These are phyloP conservation scores for Parazoanthus atlanticus DNA, from an alignment of 92 coral and sea anemone species.

Conservation along the genomic window DNA sequence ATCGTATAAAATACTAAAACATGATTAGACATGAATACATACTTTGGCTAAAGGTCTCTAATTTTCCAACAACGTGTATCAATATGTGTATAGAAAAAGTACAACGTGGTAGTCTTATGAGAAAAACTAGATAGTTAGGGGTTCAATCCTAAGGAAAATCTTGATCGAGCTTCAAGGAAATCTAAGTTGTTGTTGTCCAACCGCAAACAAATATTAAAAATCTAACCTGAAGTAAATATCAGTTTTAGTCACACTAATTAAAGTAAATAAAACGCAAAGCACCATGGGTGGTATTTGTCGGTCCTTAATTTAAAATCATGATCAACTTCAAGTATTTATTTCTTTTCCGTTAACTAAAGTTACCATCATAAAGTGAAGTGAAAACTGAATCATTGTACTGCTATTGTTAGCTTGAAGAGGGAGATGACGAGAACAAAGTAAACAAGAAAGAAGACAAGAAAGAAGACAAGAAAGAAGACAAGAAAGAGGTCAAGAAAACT, in stretches of 20 bases:
- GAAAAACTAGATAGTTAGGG: not conserved
- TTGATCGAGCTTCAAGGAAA: too few species aligned
- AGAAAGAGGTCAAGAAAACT: not conserved
- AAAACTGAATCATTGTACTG: not conserved
- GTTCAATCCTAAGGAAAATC: not conserved
- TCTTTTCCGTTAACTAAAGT: not conserved
- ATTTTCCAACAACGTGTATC: too few species aligned
- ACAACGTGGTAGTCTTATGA: not conserved
- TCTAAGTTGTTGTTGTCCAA: too few species aligned
- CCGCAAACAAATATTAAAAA: too few species aligned
- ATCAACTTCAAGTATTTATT: not conserved
- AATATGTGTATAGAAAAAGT: too few species aligned
- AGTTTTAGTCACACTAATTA: too few species aligned
- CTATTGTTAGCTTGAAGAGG: constrained; percentile 14
- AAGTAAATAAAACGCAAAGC: too few species aligned
- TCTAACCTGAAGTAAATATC: too few species aligned
- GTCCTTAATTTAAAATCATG: not conserved
- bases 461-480: constrained; percentile 4
- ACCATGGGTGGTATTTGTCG: too few species aligned
- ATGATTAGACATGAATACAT: not conserved
- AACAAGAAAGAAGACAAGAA: not conserved
- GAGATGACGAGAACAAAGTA: not conserved
- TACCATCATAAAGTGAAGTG: not conserved
- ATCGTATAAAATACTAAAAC: not conserved
- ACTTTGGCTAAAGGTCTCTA: not conserved